Evolutionary conservation across 2,888 invertebrate species (phyloP).

Genomic region (Dyspetes luteomarginatus): DNA sequence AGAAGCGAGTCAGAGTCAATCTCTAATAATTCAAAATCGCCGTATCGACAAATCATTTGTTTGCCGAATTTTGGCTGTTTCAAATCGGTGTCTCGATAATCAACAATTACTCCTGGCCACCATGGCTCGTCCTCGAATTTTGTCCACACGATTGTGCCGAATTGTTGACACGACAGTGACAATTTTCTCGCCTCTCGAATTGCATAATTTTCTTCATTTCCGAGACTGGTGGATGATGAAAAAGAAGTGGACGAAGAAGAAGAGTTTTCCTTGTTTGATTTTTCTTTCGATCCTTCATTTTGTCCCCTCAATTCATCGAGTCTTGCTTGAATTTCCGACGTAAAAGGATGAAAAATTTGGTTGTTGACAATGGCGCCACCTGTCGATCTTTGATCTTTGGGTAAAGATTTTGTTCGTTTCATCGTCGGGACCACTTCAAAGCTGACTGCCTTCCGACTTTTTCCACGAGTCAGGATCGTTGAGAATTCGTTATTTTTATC

Average conservation of each 20-base stretch:
- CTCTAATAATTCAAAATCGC: conserved; percentile 78
- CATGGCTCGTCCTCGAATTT: conserved; percentile 75
- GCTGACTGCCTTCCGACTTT: neutral
- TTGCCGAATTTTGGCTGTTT: conserved; percentile 77
- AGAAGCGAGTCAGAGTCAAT: conserved; percentile 66
- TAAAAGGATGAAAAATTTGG: too few species aligned
- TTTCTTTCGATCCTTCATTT: too few species aligned
- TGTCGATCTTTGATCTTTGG: neutral
- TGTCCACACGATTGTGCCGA: conserved; percentile 80
- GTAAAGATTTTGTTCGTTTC: neutral
- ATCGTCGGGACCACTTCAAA: too few species aligned
- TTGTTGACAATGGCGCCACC: neutral
- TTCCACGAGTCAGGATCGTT: too few species aligned
- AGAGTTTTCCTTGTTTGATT: neutral
- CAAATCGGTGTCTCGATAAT: conserved; percentile 78
- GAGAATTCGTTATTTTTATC: too few species aligned
- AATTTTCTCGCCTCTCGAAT: neutral
- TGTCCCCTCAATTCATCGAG: neutral
- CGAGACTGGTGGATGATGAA: neutral
- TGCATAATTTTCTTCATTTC: neutral
- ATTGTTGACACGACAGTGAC: too few species aligned
- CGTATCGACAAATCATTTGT: conserved; percentile 82
- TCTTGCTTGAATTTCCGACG: neutral
- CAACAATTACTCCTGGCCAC: conserved; percentile 81
- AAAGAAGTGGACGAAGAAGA: too few species aligned